A percentile compares a stretch with the other conserved stretches of the same genome.
These are phyloP conservation scores for Phoxinus dragarum DNA, from an alignment of 2,797 vertebrate species.

Conservation along the genomic window DNA sequence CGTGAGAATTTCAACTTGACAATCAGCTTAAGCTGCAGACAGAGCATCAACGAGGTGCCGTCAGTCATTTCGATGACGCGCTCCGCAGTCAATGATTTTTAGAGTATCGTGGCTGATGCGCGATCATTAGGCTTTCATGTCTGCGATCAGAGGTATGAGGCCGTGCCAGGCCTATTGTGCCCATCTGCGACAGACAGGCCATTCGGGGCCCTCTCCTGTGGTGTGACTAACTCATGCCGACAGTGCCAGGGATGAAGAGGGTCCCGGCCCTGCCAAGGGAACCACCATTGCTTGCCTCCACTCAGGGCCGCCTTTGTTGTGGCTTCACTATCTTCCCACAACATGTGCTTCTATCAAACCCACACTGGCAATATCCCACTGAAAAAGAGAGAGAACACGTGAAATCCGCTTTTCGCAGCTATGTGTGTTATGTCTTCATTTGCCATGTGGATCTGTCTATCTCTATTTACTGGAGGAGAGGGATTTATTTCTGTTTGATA, in stretches of 20 bases:
- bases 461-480: constrained; percentile 23
- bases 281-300: constrained; percentile 59
- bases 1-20: constrained; percentile 5
- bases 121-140: constrained; percentile 59
- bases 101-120: constrained; percentile 9
- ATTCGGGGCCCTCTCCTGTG: constrained; percentile 68
- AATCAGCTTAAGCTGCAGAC: constrained; percentile 19
- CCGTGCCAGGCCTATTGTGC: constrained; percentile 66
- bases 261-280: constrained; percentile 63
- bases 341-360: constrained; percentile 69
- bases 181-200: constrained; percentile 55
- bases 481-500: constrained; percentile 16
- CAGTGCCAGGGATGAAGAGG: constrained; percentile 72
- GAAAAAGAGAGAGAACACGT: constrained; percentile 23
- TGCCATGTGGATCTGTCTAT: constrained; percentile 49
- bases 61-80: constrained; percentile 34
- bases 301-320: constrained; percentile 69
- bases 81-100: constrained; percentile 20
- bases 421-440: constrained; percentile 72
- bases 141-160: constrained; percentile 50
- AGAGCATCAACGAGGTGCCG: constrained; percentile 11
- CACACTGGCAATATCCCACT: constrained; percentile 63
- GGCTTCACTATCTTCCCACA: constrained; percentile 72
- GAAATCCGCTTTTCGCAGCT: constrained; percentile 64
- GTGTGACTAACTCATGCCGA: constrained; percentile 78